Conservation (phyloP, 2,888 invertebrate genomes). For the Lymantria dispar region DNA sequence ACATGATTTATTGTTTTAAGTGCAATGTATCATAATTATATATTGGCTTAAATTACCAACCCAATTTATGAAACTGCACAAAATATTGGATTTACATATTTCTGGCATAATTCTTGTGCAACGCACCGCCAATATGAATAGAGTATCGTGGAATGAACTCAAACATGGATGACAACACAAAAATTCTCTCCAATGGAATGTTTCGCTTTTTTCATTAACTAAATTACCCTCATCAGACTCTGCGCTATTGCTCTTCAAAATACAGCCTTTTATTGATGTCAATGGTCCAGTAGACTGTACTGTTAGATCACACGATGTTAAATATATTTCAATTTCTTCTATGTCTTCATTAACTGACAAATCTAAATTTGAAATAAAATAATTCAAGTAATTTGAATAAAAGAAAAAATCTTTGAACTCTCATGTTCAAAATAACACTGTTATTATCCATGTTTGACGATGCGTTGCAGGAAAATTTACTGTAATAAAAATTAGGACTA, state of each 20-base stretch:
- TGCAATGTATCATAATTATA: too few species aligned
- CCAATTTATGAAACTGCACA: slow-evolving; percentile 56
- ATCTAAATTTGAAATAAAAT: slow-evolving; percentile 38
- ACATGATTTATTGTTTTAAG: not conserved
- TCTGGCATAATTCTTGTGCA: slow-evolving; percentile 55
- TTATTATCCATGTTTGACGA: slow-evolving; percentile 37
- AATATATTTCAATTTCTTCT: slow-evolving; percentile 56
- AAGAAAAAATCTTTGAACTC: not conserved
- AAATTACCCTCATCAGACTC: slow-evolving; percentile 22
- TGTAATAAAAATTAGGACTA: slow-evolving; percentile 36
- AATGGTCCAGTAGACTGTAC: slow-evolving; percentile 33
- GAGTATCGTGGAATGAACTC: slow-evolving; percentile 37
- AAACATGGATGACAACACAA: slow-evolving; percentile 49
- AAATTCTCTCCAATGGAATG: slow-evolving; percentile 48
- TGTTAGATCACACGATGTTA: slow-evolving; percentile 62
- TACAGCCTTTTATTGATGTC: slow-evolving; percentile 50
- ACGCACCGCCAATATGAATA: slow-evolving; percentile 68
- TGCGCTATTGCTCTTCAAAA: slow-evolving; percentile 48
- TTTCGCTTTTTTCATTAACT: slow-evolving; percentile 12
- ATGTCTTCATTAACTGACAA: slow-evolving; percentile 27
- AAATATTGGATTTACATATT: slow-evolving; percentile 41
- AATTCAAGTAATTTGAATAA: slow-evolving; percentile 2
- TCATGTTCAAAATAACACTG: slow-evolving; percentile 58
- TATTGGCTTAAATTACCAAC: slow-evolving; percentile 39
- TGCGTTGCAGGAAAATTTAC: slow-evolving; percentile 50